Evolutionary conservation across 2,888 invertebrate species (phyloP).

Genomic region (Leptinotarsa tumamoca): DNA sequence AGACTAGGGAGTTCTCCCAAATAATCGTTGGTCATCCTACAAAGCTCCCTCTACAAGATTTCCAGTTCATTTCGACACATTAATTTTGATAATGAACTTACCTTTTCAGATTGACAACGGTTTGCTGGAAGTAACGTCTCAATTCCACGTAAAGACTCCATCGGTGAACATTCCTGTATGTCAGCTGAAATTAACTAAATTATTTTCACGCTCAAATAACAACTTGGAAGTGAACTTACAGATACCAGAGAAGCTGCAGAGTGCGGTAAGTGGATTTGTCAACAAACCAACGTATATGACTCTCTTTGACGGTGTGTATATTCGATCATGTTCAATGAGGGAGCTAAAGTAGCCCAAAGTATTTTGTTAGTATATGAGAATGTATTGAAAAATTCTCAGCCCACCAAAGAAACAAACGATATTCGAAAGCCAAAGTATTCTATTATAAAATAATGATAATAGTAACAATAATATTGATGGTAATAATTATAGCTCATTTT

Average conservation of each 20-base stretch:
- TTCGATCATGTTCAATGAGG: background rate
- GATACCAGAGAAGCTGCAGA: conserved; percentile 55
- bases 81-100: background rate
- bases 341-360: too few species aligned
- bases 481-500: too few species aligned
- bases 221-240: conserved; percentile 73
- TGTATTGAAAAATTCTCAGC: too few species aligned
- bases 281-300: background rate
- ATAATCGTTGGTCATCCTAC: too few species aligned
- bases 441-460: too few species aligned
- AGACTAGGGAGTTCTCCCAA: too few species aligned
- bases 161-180: conserved; percentile 75
- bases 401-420: too few species aligned
- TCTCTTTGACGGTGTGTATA: background rate
- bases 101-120: conserved; percentile 72
- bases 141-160: conserved; percentile 71
- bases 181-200: conserved; percentile 75
- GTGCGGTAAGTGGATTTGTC: conserved; percentile 54
- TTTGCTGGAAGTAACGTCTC: conserved; percentile 69
- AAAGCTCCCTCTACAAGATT: too few species aligned
- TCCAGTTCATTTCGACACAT: too few species aligned
- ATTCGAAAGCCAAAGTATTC: too few species aligned
- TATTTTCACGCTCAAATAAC: conserved; percentile 76
- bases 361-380: too few species aligned
- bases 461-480: too few species aligned